Base-by-base conservation (phyloP, 2,888 invertebrate genomes). In the Tetheella fluctuosa region DNA sequence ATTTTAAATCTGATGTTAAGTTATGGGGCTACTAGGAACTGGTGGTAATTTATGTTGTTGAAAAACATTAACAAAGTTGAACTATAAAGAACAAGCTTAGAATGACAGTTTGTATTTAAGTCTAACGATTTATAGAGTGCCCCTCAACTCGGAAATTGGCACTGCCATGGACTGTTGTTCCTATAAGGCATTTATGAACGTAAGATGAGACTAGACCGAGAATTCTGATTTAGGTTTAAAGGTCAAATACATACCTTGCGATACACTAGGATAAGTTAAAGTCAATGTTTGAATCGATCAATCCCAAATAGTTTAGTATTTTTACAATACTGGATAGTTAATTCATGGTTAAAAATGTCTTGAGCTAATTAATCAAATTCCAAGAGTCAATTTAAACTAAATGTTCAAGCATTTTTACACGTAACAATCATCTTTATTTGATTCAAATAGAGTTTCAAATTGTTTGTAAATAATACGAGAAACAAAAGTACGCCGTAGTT, bases 181-280 rank as follows among this genome's bases (percentile, higher is more conserved):
- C 48, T 48, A 48, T 48, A 48, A 10, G 48, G 48, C 48, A 48
- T 48, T 48, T 42, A 42, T 42, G 42, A 42, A 42, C 15, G 1
- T 39, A 39, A 7, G 5, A 39, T 13, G 13, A 34, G 34, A 34
- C 34, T 34, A 34, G 13, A n/a, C n/a, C 39, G 5, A 39, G 39
- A 5, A 39, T 39, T 1, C 8, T 42, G n/a, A 17, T 42, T 15
- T 42, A 17, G 17, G 7, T 17, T 17, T 48, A 48, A 42, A 20
- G 10, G 48, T 48, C 2, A 42, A n/a, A 17, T 8, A 10, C 15
- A 20, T 42, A 4, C n/a, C 20, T n/a, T n/a, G 42, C n/a, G 7
- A 48, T 20, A 17, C 39, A n/a, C 39, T 7, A n/a, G 39, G n/a
- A 1, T 39, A 39, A n/a, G n/a, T 39, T 6, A n/a, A 39, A n/a